These are phyloP conservation scores for Scrobipalpa atriplicella DNA, from an alignment of 2,888 invertebrate genomes.

Conservation along the genomic window DNA sequence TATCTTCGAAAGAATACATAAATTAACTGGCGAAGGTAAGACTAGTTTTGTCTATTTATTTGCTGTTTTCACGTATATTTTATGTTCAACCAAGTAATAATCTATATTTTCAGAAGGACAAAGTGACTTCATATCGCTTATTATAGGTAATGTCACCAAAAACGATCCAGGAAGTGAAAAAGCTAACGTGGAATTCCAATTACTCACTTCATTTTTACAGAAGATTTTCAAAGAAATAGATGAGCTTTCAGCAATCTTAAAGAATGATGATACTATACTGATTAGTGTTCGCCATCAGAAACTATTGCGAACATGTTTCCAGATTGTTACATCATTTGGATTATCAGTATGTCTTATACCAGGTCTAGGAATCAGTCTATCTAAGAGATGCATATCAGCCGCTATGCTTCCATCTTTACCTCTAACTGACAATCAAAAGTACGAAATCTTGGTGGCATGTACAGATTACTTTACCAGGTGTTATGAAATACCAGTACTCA, in stretches of 20 bases:
- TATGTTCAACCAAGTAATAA: not conserved
- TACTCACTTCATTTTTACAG: conserved; percentile 67
- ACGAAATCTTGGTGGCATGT: conserved; percentile 75
- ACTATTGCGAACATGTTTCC: conserved; percentile 83
- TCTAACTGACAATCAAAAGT: conserved; percentile 75
- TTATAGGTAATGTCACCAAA: conserved; percentile 37
- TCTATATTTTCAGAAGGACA: conserved; percentile 54
- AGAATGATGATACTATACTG: conserved; percentile 58
- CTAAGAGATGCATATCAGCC: conserved; percentile 67
- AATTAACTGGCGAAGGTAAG: conserved; percentile 54
- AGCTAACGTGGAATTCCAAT: conserved; percentile 43
- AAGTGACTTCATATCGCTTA: conserved; percentile 47
- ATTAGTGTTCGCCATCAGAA: conserved; percentile 87
- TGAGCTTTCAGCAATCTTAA: conserved; percentile 55
- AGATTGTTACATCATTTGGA: conserved; percentile 85
- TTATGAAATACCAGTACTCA: conserved; percentile 76
- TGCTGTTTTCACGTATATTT: not conserved
- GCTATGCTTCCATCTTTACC: conserved; percentile 54
- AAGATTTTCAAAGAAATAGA: conserved; percentile 72
- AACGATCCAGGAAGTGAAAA: conserved; percentile 33
- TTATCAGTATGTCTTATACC: conserved; percentile 85
- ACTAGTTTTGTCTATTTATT: not conserved
- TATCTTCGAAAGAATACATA: conserved; percentile 53
- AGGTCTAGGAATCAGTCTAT: conserved; percentile 83
- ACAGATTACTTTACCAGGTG: conserved; percentile 75